These are phyloP conservation scores for Electrophaes corylata DNA, from an alignment of 2,888 invertebrate genomes.

Conservation along the genomic window DNA sequence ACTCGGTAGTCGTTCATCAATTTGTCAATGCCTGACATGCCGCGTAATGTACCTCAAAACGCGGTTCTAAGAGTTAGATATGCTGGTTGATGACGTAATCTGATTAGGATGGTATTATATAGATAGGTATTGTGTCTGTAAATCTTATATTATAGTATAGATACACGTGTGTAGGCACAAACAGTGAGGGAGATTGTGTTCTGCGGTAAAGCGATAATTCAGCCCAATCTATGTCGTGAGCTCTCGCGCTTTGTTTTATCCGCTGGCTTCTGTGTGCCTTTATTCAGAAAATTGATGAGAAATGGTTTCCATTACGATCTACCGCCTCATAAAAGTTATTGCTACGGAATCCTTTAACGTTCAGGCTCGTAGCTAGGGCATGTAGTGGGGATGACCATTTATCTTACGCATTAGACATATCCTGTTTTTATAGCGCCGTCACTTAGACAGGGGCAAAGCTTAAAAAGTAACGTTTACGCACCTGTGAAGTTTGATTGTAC, in stretches of 20 bases:
- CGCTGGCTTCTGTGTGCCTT: constrained; percentile 83
- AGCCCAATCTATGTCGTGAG: constrained; percentile 84
- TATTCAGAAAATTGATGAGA: constrained; percentile 85
- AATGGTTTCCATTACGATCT: constrained; percentile 82
- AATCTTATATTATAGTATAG: constrained; percentile 2
- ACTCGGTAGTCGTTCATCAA: no score
- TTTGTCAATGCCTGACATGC: no score
- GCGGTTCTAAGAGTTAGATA: no score
- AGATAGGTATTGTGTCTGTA: background rate
- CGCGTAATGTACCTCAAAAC: no score
- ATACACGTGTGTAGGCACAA: constrained; percentile 31
- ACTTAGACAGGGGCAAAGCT: no score
- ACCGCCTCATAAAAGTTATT: constrained; percentile 70
- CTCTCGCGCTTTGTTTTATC: constrained; percentile 81
- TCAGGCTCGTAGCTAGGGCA: constrained; percentile 7
- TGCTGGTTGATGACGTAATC: no score
- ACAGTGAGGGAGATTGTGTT: constrained; percentile 73
- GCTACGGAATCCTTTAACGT: constrained; percentile 52
- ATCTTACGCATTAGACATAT: no score
- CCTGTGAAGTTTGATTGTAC: no score
- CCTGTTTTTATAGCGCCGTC: no score
- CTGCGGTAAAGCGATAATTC: constrained; percentile 84
- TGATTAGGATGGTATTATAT: no score
- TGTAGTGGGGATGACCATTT: background rate
- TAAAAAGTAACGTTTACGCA: no score